A percentile compares a stretch with the other conserved stretches of the same genome.
phyloP scores from a whole-genome alignment of 1,140 invertebrate species.

The Physella acuta region DNA sequence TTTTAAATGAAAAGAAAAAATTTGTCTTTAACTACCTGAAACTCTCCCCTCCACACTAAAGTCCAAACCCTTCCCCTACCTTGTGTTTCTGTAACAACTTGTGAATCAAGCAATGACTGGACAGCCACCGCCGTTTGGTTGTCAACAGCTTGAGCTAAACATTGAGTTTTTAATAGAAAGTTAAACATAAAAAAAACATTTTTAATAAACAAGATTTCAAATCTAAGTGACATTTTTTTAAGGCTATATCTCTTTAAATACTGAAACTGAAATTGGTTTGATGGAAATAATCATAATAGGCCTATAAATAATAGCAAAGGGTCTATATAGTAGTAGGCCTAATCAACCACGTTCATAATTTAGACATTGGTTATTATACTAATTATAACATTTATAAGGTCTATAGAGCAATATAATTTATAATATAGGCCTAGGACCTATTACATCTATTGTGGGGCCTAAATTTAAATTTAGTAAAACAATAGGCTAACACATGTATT shows the following conservation, averaged over 20 bases:
- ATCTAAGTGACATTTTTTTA: neutral
- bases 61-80: conserved; percentile 27
- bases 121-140: conserved; percentile 54
- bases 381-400: no score
- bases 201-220: neutral
- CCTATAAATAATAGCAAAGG: neutral
- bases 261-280: conserved; percentile 1
- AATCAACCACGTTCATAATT: neutral
- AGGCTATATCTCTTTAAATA: neutral
- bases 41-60: no score
- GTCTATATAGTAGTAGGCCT: neutral
- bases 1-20: no score
- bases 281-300: neutral
- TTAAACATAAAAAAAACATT: neutral
- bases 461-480: no score
- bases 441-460: no score
- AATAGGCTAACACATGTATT: no score
- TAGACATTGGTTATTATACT: no score
- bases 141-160: conserved; percentile 35
- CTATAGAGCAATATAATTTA: no score
- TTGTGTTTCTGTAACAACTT: conserved; percentile 38
- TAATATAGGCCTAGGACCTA: no score
- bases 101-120: conserved; percentile 52
- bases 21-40: no score
- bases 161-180: neutral